These are phyloP conservation scores for Drosophila stalkeri DNA, from an alignment of 2,888 invertebrate genomes.

Conservation along the genomic window DNA sequence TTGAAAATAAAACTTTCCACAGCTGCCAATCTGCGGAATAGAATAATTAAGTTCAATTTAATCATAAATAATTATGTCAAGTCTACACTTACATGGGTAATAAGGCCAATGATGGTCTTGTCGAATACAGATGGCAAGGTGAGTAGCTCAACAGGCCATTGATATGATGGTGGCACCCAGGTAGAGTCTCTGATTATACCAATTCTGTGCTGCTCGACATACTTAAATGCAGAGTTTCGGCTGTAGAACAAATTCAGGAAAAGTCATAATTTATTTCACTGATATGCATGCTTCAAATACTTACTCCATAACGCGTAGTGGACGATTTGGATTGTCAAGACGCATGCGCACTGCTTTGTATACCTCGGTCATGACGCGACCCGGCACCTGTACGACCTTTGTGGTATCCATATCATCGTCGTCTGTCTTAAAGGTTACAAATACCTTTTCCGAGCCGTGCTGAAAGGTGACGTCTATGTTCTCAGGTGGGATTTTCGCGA, in stretches of 20 bases:
- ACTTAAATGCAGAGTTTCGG: conserved; percentile 85
- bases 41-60: neutral
- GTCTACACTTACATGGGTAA: conserved; percentile 86
- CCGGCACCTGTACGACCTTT: conserved; percentile 86
- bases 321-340: conserved; percentile 84
- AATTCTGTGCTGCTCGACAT: conserved; percentile 84
- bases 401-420: conserved; percentile 56
- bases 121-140: conserved; percentile 87
- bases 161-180: conserved; percentile 72
- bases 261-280: neutral
- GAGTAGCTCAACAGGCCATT: conserved; percentile 86
- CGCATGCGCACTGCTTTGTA: conserved; percentile 91
- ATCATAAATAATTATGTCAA: neutral
- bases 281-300: conserved; percentile 22
- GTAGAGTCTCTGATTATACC: conserved; percentile 76
- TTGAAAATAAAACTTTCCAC: conserved; percentile 84
- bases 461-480: conserved; percentile 85
- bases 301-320: conserved; percentile 82
- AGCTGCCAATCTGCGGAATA: conserved; percentile 74
- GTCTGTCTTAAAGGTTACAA: conserved; percentile 88
- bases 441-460: conserved; percentile 87
- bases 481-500: conserved; percentile 84
- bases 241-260: conserved; percentile 76
- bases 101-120: conserved; percentile 84
- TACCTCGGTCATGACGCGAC: conserved; percentile 89